Percentiles rank a stretch among this genome's conserved stretches.
phyloP scores from a whole-genome alignment of 2,888 invertebrate genomes.

The Cetonia aurata region DNA sequence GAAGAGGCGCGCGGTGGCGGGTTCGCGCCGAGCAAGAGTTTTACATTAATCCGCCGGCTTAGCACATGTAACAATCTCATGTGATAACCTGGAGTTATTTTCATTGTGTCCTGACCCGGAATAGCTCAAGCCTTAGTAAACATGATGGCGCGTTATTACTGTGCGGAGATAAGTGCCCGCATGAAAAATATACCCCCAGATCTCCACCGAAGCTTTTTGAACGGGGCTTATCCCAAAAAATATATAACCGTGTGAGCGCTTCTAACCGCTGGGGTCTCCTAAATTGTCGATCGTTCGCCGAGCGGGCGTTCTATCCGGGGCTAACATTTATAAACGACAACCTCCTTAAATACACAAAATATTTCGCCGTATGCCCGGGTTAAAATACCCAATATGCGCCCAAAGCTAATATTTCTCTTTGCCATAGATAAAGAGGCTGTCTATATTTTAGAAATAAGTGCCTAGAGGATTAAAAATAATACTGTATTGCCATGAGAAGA shows the following conservation, averaged over 20 bases:
- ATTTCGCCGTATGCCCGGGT: neutral
- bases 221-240: constrained; percentile 40
- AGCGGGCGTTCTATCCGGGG: constrained; percentile 3
- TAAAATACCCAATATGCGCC: neutral
- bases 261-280: constrained; percentile 34
- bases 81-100: constrained; percentile 60
- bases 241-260: constrained; percentile 28
- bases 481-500: too few species aligned
- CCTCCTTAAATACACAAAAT: constrained; percentile 22
- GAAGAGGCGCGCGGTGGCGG: neutral
- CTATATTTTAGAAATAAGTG: too few species aligned
- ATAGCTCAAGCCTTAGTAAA: constrained; percentile 57
- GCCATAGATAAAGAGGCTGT: too few species aligned
- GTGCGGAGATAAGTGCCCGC: constrained; percentile 55
- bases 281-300: constrained; percentile 38
- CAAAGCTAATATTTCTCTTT: too few species aligned
- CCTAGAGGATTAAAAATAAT: too few species aligned
- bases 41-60: constrained; percentile 58
- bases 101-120: constrained; percentile 60
- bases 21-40: constrained; percentile 45
- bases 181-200: constrained; percentile 53
- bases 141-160: constrained; percentile 54
- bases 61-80: constrained; percentile 56
- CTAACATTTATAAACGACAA: constrained; percentile 30
- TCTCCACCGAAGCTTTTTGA: constrained; percentile 30